These are phyloP conservation scores for Chloromyia formosa DNA, from an alignment of 2,888 invertebrate genomes.

Conservation along the genomic window DNA sequence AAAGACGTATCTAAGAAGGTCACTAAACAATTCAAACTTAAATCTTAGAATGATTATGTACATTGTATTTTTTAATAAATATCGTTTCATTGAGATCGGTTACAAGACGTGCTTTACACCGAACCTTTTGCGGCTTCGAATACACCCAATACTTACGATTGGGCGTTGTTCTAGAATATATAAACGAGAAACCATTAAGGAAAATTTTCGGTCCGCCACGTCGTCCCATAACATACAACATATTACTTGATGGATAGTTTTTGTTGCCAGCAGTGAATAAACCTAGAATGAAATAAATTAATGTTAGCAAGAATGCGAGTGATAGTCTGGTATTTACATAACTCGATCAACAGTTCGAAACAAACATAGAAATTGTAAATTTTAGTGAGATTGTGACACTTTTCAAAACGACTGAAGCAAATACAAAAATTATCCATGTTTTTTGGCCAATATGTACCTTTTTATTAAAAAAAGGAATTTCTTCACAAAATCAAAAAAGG, in stretches of 20 bases:
- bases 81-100: conserved; percentile 55
- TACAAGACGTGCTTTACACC: conserved; percentile 58
- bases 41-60: conserved; percentile 55
- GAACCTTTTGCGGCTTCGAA: conserved; percentile 57
- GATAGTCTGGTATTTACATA: too few relatives aligned
- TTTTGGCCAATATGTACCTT: too few relatives aligned
- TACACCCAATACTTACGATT: conserved; percentile 60
- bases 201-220: conserved; percentile 58
- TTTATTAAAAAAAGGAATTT: too few relatives aligned
- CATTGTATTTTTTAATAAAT: conserved; percentile 55
- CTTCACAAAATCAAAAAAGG: too few relatives aligned
- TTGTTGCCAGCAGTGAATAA: neutral
- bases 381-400: too few relatives aligned
- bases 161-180: conserved; percentile 57
- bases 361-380: too few relatives aligned
- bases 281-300: neutral
- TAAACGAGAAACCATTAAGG: conserved; percentile 56
- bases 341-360: too few relatives aligned
- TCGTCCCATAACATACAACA: conserved; percentile 56
- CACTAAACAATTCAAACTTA: too few relatives aligned
- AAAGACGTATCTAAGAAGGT: too few relatives aligned
- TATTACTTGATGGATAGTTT: neutral
- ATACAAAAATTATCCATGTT: too few relatives aligned
- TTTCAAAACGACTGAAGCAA: too few relatives aligned
- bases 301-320: too few relatives aligned